Percentiles rank a stretch among this genome's conserved stretches.
Evolutionary conservation across 35 echinoderm and acorn worm species (phyloP).

Genomic region (Eucidaris tribuloides): DNA sequence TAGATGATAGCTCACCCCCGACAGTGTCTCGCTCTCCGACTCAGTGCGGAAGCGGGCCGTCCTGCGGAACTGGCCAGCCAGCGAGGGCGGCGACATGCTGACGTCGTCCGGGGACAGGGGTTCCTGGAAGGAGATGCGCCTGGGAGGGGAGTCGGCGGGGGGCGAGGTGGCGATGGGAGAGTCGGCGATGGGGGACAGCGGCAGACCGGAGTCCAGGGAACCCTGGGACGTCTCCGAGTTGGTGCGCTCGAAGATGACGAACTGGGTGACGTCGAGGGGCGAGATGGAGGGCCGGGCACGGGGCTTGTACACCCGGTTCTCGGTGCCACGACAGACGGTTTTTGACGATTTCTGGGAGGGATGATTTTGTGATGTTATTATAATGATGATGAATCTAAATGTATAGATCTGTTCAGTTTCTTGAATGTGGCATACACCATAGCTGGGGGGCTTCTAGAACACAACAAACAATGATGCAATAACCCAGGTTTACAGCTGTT

Average conservation of each 20-base stretch:
- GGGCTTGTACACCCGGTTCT: conserved; percentile 49
- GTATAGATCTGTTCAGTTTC: too few relatives aligned
- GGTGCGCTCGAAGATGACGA: conserved; percentile 75
- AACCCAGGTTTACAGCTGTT: too few relatives aligned
- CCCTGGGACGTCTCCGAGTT: conserved; percentile 70
- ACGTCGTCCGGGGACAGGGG: conserved; percentile 68
- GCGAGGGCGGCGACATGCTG: conserved; percentile 53
- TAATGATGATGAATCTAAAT: too few relatives aligned
- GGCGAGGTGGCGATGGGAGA: too few relatives aligned
- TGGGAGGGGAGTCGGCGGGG: not conserved
- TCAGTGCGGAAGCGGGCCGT: conserved; percentile 3
- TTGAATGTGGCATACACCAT: too few relatives aligned
- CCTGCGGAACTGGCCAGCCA: not conserved
- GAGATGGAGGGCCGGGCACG: conserved; percentile 84
- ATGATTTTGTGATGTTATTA: not conserved
- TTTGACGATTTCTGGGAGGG: conserved; percentile 59
- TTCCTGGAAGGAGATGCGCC: not conserved
- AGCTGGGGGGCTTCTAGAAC: too few relatives aligned
- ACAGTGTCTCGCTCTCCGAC: conserved; percentile 57
- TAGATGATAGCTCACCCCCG: conserved; percentile 25
- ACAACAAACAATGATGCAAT: too few relatives aligned
- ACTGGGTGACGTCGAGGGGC: conserved; percentile 83
- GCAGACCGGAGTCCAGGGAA: conserved; percentile 5
- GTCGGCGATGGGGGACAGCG: not conserved
- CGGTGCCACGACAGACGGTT: conserved; percentile 71